Evolutionary conservation across 2,888 invertebrate species (phyloP).

Genomic region (Loripinus fragilis): DNA sequence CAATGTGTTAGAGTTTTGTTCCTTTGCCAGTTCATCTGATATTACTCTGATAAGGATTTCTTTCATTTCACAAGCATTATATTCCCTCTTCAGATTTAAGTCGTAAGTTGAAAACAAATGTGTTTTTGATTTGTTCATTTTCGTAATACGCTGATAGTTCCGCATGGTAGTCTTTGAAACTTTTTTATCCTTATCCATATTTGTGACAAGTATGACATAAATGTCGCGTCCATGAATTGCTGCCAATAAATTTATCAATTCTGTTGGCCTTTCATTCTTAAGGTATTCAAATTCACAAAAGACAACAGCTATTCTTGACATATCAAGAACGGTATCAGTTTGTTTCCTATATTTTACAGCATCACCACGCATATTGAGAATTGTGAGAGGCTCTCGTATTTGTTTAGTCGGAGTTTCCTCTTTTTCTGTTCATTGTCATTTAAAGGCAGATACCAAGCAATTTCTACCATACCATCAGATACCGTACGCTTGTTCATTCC

Average conservation of each 20-base stretch:
- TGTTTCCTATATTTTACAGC: not conserved
- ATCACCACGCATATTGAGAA: not conserved
- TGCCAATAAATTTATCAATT: not conserved
- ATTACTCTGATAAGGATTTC: not conserved
- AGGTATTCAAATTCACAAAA: not conserved
- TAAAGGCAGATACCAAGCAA: not conserved
- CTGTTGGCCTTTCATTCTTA: not conserved
- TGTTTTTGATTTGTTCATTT: slow-evolving; percentile 8
- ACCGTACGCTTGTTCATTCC: not conserved
- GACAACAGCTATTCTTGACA: not conserved
- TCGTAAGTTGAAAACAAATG: not conserved
- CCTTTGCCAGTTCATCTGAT: not conserved
- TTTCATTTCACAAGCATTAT: not conserved
- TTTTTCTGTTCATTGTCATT: not conserved
- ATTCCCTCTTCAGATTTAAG: not conserved
- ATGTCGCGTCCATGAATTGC: not conserved
- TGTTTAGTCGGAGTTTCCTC: no score
- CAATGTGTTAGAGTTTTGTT: not conserved
- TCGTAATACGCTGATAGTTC: not conserved
- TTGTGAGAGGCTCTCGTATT: not conserved
- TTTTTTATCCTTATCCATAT: not conserved
- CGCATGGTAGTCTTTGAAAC: not conserved
- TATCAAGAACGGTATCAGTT: not conserved
- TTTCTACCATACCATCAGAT: not conserved
- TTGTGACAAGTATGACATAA: not conserved